Conservation (phyloP, 2,113 vertebrate species). For the Odocoileus hemionus region DNA sequence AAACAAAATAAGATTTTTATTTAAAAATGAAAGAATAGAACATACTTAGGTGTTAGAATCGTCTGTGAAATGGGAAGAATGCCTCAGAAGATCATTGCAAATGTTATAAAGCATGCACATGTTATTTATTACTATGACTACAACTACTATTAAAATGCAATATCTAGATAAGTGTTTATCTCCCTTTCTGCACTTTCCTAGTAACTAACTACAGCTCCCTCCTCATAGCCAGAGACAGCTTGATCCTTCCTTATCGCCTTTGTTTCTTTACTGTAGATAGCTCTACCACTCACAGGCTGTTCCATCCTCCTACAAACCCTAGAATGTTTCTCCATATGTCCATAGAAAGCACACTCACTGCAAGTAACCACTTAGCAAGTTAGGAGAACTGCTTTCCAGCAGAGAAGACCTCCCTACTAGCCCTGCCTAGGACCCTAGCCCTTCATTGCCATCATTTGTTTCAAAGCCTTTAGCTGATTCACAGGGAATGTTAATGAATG, state of each 20-base stretch:
- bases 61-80: not conserved
- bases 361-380: not conserved
- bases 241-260: not conserved
- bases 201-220: not conserved
- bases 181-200: not conserved
- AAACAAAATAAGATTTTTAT: not conserved
- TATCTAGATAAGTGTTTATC: not conserved
- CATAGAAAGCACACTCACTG: not conserved
- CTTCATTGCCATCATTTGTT: conserved; percentile 56
- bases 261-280: not conserved
- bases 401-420: not conserved
- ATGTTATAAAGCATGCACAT: not conserved
- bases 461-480: conserved; percentile 72
- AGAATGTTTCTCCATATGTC: not conserved
- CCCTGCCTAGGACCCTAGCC: not conserved
- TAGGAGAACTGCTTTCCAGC: not conserved
- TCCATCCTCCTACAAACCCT: not conserved
- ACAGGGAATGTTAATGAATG: conserved; percentile 73
- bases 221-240: not conserved
- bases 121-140: not conserved
- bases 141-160: not conserved
- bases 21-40: not conserved
- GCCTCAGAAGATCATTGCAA: not conserved
- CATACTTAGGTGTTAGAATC: not conserved
- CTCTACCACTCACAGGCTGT: not conserved